Evolutionary conservation across 2,888 invertebrate genomes (phyloP).

Genomic region (Lomographa bimaculata): DNA sequence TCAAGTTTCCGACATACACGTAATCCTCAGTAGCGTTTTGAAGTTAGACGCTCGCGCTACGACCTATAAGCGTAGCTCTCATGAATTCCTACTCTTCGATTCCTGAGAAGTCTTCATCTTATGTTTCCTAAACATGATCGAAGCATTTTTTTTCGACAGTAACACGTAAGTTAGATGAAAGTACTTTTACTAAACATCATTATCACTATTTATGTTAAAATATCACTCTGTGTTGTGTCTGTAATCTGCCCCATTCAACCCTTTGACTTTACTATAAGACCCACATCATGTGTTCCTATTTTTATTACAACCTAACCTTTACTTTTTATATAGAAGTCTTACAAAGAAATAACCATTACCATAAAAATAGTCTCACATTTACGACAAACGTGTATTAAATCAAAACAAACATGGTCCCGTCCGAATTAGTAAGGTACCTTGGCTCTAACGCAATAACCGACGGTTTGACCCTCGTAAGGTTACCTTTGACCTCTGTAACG

Average conservation of each 20-base stretch:
- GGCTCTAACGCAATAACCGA: constrained; percentile 68
- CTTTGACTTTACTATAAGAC: constrained; percentile 2
- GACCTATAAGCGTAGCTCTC: too few species aligned
- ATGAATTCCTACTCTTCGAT: too few species aligned
- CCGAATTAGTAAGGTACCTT: constrained; percentile 62
- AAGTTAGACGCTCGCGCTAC: too few species aligned
- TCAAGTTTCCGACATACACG: too few species aligned
- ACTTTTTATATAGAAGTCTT: constrained; percentile 11
- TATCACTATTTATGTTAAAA: not conserved
- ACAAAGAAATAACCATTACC: constrained; percentile 21
- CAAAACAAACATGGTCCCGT: constrained; percentile 54
- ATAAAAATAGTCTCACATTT: constrained; percentile 18
- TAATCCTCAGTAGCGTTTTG: too few species aligned
- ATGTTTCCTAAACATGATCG: too few species aligned
- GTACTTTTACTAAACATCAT: too few species aligned
- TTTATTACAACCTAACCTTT: constrained; percentile 14
- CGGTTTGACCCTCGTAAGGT: constrained; percentile 74
- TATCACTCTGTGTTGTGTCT: too few species aligned
- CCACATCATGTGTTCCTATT: constrained; percentile 6
- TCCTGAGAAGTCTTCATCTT: too few species aligned
- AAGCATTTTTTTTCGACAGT: too few species aligned
- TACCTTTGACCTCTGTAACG: constrained; percentile 60
- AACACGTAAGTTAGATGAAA: too few species aligned
- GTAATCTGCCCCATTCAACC: too few species aligned
- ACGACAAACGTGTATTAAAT: constrained; percentile 44